Evolutionary conservation across 2,888 invertebrate species (phyloP), one percentile per base, ranked within the genome.

Genomic region (Melinaea menophilus): DNA sequence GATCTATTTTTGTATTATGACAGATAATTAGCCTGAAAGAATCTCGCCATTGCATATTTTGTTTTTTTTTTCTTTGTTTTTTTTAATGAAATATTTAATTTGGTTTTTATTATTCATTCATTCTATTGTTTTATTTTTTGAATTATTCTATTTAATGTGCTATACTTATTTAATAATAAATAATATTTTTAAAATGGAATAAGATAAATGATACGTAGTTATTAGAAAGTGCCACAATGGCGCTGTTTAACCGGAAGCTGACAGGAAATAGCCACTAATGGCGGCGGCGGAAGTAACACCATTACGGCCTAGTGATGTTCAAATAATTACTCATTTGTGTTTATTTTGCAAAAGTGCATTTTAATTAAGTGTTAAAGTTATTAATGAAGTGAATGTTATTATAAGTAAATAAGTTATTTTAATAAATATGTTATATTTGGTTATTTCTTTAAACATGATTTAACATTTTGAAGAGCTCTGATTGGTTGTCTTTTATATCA

Each of bases 211-310:
- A 33, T 41, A 45, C n/a, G 2, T 33, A 62, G 51, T 61, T 64
- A 58, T 58, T 58, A 61, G 62, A 64, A 62, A 65, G 59, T 58
- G 57, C 66, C 46, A 47, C 66, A 59, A 63, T 62, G 59, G 81
- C 82, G 81, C 78, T 79, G 73, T 73, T 69, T 79, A 75, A 71
- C 77, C 85, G 89, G 89, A 90, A 86, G 86, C 79, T 70, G 74
- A 69, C 79, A 82, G 90, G 89, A 90, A 90, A 90, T 90, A 82
- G 86, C 82, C 86, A 85, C 88, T 90, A 90, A 90, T 90, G 89
- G 89, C 84, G 74, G 80, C 82, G 73, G 84, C 85, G 88, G 88
- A 90, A 83, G 85, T 76, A 73, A 76, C 81, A 80, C 88, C 88
- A 89, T 89, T 88, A 89, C 82, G 72, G 77, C 78, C 79, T 86